These are phyloP conservation scores for Caprella mutica DNA, from an alignment of 2,888 invertebrate genomes.

Conservation along the genomic window DNA sequence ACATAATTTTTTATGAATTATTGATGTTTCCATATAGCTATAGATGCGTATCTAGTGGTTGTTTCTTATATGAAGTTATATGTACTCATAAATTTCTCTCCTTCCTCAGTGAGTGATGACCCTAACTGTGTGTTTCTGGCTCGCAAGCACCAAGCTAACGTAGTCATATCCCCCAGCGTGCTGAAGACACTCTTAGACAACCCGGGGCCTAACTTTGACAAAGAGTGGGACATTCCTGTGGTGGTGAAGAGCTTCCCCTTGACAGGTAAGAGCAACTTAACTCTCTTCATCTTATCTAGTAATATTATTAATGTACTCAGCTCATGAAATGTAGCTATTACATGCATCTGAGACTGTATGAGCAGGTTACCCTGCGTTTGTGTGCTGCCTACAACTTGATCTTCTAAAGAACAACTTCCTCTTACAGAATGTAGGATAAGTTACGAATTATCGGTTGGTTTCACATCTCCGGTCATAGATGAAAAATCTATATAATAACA, in stretches of 20 bases:
- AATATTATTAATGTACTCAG: not conserved
- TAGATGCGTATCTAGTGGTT: no score
- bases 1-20: no score
- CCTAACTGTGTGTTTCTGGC: constrained; percentile 23
- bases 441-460: no score
- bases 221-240: constrained; percentile 31
- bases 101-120: constrained; percentile 24
- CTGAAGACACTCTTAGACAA: constrained; percentile 28
- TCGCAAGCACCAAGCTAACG: constrained; percentile 15
- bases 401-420: no score
- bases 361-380: no score
- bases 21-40: no score
- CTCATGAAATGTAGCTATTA: not conserved
- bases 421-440: no score
- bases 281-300: not conserved
- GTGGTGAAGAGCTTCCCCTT: constrained; percentile 8
- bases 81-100: no score
- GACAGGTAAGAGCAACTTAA: constrained; percentile 14
- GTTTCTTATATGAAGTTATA: no score
- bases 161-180: constrained; percentile 26
- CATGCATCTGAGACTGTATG: no score
- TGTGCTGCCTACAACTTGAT: not conserved
- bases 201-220: constrained; percentile 26
- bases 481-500: no score
- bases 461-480: no score